Conservation (phyloP, 2,797 vertebrate genomes). For the Semaprochilodus insignis region DNA sequence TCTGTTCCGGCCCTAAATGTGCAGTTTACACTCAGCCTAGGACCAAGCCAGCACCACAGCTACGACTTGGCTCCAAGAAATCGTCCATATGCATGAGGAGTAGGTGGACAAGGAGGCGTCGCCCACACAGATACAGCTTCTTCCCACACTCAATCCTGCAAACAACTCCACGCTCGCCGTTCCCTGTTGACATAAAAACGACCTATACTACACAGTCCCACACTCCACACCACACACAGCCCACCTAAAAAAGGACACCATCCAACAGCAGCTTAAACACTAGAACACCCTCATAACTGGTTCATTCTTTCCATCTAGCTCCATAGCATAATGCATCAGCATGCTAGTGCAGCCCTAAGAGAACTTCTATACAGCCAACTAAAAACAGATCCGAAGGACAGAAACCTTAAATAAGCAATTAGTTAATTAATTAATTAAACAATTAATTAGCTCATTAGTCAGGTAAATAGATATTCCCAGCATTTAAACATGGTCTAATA, state of each 20-base stretch:
- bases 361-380: neutral
- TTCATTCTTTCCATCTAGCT: neutral
- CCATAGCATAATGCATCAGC: neutral
- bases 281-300: no score
- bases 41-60: neutral
- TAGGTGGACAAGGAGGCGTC: constrained; percentile 35
- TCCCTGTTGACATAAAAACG: neutral
- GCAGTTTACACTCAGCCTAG: neutral
- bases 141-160: constrained; percentile 43
- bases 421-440: no score
- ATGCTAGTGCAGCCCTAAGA: neutral
- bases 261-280: neutral
- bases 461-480: neutral
- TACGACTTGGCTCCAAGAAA: neutral
- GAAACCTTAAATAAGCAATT: no score
- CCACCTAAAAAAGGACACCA: neutral
- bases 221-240: neutral
- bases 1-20: no score
- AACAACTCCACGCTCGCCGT: constrained; percentile 42
- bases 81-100: constrained; percentile 19
- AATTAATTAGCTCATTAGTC: no score
- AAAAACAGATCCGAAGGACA: neutral
- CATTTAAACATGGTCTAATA: neutral
- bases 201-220: constrained; percentile 1
- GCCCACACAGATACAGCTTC: constrained; percentile 43